Evolutionary conservation across 2,797 vertebrate genomes (phyloP).

Genomic region (Myotis pilosus): DNA sequence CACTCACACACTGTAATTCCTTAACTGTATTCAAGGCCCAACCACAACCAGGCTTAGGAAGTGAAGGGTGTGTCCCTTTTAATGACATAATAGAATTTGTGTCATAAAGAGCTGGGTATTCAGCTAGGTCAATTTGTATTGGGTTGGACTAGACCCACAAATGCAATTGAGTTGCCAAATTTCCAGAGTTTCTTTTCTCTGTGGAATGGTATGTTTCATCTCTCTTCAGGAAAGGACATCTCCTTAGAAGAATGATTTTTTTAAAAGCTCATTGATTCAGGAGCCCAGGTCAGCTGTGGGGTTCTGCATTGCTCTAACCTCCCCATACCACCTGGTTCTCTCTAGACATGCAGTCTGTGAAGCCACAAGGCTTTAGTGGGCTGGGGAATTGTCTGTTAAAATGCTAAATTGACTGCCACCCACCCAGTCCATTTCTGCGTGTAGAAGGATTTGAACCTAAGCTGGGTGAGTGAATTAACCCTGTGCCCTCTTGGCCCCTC

Average conservation of each 20-base stretch:
- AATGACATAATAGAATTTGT: neutral
- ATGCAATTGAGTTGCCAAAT: neutral
- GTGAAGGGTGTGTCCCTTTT: neutral
- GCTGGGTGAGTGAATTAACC: constrained; percentile 61
- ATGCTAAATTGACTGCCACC: constrained; percentile 55
- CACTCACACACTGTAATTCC: neutral
- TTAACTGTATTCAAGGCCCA: neutral
- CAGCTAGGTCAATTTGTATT: neutral
- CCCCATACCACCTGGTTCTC: neutral
- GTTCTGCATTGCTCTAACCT: neutral
- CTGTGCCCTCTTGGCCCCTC: constrained; percentile 37
- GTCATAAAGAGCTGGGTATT: neutral
- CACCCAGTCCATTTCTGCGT: constrained; percentile 25
- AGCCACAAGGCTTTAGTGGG: neutral
- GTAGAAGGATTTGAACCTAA: constrained; percentile 65
- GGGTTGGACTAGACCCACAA: neutral
- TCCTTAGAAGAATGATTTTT: constrained; percentile 5
- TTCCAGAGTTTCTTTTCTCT: neutral
- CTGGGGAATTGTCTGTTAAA: constrained; percentile 45
- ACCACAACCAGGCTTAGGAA: neutral
- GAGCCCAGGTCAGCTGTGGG: neutral
- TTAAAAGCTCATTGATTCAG: neutral
- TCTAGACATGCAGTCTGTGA: neutral
- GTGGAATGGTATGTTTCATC: neutral
- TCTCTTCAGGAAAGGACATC: neutral